These are phyloP conservation scores for Batillaria attramentaria DNA, from an alignment of 1,140 invertebrate genomes.

Conservation along the genomic window DNA sequence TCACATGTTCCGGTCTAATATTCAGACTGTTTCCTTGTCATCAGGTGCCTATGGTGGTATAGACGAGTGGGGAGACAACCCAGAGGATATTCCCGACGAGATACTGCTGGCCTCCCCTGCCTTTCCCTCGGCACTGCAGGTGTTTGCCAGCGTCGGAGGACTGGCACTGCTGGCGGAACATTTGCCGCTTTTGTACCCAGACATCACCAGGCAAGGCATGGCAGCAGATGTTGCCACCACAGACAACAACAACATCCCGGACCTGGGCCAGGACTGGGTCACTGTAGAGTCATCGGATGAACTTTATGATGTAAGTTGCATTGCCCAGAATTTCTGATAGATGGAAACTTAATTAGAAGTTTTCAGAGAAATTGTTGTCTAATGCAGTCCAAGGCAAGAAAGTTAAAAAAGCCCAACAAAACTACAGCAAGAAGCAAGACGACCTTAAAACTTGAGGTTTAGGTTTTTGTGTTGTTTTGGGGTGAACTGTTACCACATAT, in stretches of 20 bases:
- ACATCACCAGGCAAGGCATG: slow-evolving; percentile 74
- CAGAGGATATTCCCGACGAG: slow-evolving; percentile 55
- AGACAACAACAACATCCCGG: slow-evolving; percentile 48
- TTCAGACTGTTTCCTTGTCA: slow-evolving; percentile 19
- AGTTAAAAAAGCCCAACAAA: no score
- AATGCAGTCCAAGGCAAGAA: no score
- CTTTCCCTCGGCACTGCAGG: slow-evolving; percentile 81
- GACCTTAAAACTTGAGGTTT: no score
- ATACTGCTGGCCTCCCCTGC: slow-evolving; percentile 54
- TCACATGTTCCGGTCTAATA: not conserved
- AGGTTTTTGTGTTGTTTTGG: no score
- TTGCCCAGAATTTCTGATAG: no score
- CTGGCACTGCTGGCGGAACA: slow-evolving; percentile 88
- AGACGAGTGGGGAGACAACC: slow-evolving; percentile 43
- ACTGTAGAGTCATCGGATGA: slow-evolving; percentile 80
- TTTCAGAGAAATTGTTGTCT: no score
- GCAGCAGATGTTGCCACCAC: slow-evolving; percentile 51
- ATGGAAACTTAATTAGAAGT: no score
- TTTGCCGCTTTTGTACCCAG: slow-evolving; percentile 88
- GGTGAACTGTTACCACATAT: no score
- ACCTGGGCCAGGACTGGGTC: slow-evolving; percentile 81
- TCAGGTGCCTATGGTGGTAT: slow-evolving; percentile 29
- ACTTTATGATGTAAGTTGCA: slow-evolving; percentile 81
- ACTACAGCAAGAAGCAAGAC: no score
- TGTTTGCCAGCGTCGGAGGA: slow-evolving; percentile 89